Evolutionary conservation across 1,140 invertebrate species (phyloP), one percentile per base, ranked within the genome.

Genomic region (Episyrphus balteatus): DNA sequence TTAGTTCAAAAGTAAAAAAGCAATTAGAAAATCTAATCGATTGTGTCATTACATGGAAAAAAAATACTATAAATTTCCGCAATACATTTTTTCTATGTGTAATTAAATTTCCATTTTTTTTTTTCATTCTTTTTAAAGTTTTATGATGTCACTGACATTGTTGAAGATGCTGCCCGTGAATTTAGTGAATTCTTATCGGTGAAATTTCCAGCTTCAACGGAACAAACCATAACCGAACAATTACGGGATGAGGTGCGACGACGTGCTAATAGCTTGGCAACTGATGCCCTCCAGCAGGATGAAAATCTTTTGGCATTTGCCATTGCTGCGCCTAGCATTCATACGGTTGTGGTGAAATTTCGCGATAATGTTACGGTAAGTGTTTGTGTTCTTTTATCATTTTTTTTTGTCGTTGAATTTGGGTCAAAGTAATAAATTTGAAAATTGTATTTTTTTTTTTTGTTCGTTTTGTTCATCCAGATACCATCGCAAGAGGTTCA

Each of bases 321-420:
- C 43, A 63, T 68, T 13, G 66, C 66, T 42, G 65, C 66, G 41
- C 66, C 66, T 40, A 58, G 55, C 46, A 58, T 63, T 49, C 63
- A 66, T 56, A 59, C 66, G 15, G 66, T 67, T 44, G 66, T 68
- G 46, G 62, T 68, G 40, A 66, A 68, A 55, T 68, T 68, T 55
- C 56, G 59, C 51, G 61, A 66, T 47, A 66, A 63, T 47, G 61
- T 68, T 48, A 61, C 59, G 59, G 64, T 67, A 48, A 48, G 56
- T 41, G 14, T 14, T 37, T 14, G 34, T 26, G 14, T 39, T 46
- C 32, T 30, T 38, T 33, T 18, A 45, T 45, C 10, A 47, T 14
- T 15, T 15, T 31, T 13, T 33, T 9, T 44, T 32, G 19, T 43
- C 19, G 13, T 51, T 33, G 37, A 10, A 13, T 39, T 8, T 14